Conservation (phyloP, 1,140 invertebrate species). For the Conopomorpha cramerella region DNA sequence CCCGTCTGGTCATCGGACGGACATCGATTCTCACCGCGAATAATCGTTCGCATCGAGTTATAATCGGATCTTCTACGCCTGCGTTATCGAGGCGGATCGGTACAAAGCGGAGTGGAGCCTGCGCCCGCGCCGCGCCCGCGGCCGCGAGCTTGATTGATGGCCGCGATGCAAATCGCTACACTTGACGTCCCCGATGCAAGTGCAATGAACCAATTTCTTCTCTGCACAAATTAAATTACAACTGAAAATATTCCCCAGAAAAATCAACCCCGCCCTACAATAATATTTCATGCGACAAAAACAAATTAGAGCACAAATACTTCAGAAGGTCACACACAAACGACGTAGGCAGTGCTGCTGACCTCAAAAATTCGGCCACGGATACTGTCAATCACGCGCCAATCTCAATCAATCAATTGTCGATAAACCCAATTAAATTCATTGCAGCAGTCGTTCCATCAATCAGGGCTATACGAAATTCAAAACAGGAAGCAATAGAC, state of each 20-base stretch:
- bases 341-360: too few relatives aligned
- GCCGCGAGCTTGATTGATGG: constrained; percentile 2
- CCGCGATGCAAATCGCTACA: neutral
- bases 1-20: too few relatives aligned
- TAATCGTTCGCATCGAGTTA: neutral
- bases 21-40: too few relatives aligned
- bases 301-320: too few relatives aligned
- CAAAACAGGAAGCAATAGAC: constrained; percentile 4
- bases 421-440: constrained; percentile 26
- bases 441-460: constrained; percentile 23
- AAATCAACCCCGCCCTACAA: too few relatives aligned
- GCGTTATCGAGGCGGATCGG: neutral
- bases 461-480: constrained; percentile 1
- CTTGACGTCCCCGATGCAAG: too few relatives aligned
- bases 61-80: neutral
- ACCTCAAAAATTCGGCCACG: too few relatives aligned
- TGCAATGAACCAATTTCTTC: too few relatives aligned
- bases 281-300: too few relatives aligned
- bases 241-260: too few relatives aligned
- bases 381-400: constrained; percentile 12
- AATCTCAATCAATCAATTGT: constrained; percentile 18
- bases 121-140: neutral
- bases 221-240: too few relatives aligned
- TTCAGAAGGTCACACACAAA: too few relatives aligned
- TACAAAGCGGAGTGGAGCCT: neutral